Evolutionary conservation across 2,797 vertebrate genomes (phyloP).

Genomic region (Anolis apletophallus): DNA sequence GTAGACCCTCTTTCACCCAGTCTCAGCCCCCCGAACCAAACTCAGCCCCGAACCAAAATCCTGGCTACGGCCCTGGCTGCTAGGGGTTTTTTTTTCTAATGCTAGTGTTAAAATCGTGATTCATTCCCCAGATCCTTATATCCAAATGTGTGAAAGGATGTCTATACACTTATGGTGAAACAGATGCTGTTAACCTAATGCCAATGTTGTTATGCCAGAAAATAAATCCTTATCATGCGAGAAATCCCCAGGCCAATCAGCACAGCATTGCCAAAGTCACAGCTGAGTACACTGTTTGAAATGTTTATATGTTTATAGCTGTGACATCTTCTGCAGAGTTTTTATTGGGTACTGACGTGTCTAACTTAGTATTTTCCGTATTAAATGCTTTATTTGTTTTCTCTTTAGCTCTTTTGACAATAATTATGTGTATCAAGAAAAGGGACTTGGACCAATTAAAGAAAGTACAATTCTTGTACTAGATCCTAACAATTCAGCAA

Average conservation of each 20-base stretch:
- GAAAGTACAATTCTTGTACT: constrained; percentile 92
- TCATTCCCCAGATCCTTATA: not conserved
- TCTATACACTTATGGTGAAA: not conserved
- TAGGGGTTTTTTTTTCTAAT: not conserved
- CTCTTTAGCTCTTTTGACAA: constrained; percentile 88
- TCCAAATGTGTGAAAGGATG: not conserved
- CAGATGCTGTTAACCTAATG: not conserved
- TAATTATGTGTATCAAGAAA: constrained; percentile 87
- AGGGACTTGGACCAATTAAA: constrained; percentile 90
- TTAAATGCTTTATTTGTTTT: constrained; percentile 48
- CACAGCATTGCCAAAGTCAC: not conserved
- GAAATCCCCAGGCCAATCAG: not conserved
- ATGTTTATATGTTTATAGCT: not conserved
- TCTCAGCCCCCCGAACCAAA: too few species aligned
- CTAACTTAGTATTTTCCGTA: constrained; percentile 42
- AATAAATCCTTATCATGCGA: not conserved
- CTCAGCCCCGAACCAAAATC: too few species aligned
- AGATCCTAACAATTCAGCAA: constrained; percentile 82
- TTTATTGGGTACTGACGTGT: constrained; percentile 2
- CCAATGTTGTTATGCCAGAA: not conserved
- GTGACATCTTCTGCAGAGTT: not conserved
- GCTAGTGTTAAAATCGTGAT: too few species aligned
- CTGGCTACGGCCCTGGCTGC: too few species aligned
- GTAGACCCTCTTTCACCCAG: too few species aligned
- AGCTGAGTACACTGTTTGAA: not conserved